A percentile compares a stretch with the other conserved stretches of the same genome.
phyloP scores from a whole-genome alignment of 2,888 invertebrate genomes.

The Lasioglossum malachurum region DNA sequence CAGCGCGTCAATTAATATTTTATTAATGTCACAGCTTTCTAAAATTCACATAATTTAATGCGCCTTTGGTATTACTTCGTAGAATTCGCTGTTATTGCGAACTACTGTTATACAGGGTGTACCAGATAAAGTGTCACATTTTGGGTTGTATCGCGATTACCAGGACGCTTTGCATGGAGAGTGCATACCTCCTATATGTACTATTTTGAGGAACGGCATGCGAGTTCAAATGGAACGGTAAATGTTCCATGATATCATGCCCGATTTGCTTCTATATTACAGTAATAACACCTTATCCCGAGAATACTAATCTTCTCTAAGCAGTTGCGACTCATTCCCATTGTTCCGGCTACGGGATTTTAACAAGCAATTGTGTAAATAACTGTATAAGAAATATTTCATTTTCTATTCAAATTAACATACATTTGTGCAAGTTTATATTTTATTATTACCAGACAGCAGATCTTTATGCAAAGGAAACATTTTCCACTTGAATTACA shows the following conservation, averaged over 20 bases:
- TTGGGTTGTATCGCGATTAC: neutral
- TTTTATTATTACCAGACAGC: neutral
- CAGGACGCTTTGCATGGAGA: neutral
- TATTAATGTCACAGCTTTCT: neutral
- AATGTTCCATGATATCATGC: conserved; percentile 7
- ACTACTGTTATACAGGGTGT: neutral
- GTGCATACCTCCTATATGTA: neutral
- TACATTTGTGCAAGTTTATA: neutral
- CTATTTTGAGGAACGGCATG: neutral
- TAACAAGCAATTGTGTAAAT: neutral
- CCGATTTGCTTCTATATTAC: conserved; percentile 1
- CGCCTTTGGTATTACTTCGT: neutral
- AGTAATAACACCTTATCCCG: neutral
- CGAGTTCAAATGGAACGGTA: conserved; percentile 8
- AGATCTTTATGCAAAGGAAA: too few relatives aligned
- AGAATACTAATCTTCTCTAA: neutral
- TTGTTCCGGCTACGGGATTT: neutral
- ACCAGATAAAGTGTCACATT: neutral
- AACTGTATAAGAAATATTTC: neutral
- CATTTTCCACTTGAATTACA: too few relatives aligned
- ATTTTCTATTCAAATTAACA: neutral
- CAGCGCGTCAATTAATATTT: neutral
- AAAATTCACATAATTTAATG: neutral
- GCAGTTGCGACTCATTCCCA: neutral
- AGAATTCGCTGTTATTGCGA: neutral